Evolutionary conservation across 2,888 invertebrate genomes (phyloP).

Genomic region (Ferdinandea cuprea): DNA sequence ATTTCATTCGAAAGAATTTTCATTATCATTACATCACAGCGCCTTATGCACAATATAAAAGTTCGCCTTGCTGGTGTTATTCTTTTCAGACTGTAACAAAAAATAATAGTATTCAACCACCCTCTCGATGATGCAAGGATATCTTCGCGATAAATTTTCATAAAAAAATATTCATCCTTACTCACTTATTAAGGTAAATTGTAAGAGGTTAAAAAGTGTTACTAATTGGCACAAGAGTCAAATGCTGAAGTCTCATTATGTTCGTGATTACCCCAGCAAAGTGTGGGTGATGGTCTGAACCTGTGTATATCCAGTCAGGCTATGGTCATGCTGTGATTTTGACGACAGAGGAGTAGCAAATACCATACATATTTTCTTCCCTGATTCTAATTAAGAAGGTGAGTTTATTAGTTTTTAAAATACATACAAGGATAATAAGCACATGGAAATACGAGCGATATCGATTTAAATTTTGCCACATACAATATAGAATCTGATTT

Average conservation of each 20-base stretch:
- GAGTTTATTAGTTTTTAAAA: background rate
- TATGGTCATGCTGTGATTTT: slow-evolving; percentile 53
- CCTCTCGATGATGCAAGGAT: slow-evolving; percentile 27
- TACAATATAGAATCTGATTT: slow-evolving; percentile 33
- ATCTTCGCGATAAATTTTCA: slow-evolving; percentile 57
- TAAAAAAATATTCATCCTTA: slow-evolving; percentile 58
- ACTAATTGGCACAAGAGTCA: slow-evolving; percentile 71
- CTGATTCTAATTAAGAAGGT: slow-evolving; percentile 44
- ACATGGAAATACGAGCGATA: background rate
- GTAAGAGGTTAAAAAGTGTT: slow-evolving; percentile 72
- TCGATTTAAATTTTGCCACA: slow-evolving; percentile 17
- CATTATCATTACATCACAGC: slow-evolving; percentile 67
- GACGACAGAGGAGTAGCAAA: background rate
- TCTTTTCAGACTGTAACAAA: slow-evolving; percentile 6
- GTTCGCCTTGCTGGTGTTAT: slow-evolving; percentile 35
- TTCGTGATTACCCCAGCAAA: slow-evolving; percentile 40
- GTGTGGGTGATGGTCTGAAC: slow-evolving; percentile 2
- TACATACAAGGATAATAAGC: background rate
- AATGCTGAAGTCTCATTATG: slow-evolving; percentile 62
- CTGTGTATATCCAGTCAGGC: slow-evolving; percentile 28
- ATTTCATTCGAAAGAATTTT: slow-evolving; percentile 61
- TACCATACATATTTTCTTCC: slow-evolving; percentile 26
- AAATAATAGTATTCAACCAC: background rate
- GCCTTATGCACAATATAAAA: slow-evolving; percentile 29
- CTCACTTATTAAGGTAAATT: slow-evolving; percentile 57